These are phyloP conservation scores for Folsomia candida DNA, from an alignment of 2,888 invertebrate species.

Conservation along the genomic window DNA sequence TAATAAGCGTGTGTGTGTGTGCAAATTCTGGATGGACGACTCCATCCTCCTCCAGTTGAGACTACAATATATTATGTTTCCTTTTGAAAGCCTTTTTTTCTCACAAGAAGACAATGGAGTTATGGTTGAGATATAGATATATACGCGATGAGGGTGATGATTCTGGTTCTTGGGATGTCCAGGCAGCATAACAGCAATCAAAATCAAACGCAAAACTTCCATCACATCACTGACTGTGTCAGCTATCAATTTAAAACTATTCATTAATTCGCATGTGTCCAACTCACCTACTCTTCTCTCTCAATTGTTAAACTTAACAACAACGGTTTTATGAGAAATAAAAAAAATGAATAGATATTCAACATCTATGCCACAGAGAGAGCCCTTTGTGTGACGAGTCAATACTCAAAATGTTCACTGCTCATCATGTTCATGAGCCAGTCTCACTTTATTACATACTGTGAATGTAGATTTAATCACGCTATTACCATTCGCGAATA, in stretches of 20 bases:
- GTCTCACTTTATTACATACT: not conserved
- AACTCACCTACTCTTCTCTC: not conserved
- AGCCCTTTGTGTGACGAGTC: too few species aligned
- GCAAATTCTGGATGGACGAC: not conserved
- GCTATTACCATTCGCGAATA: not conserved
- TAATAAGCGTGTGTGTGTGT: too few species aligned
- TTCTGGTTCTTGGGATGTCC: not conserved
- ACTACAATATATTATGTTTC: not conserved
- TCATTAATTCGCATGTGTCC: not conserved
- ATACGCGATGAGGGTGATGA: not conserved
- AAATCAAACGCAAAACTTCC: too few species aligned
- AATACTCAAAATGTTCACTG: too few species aligned
- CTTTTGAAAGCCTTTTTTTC: not conserved
- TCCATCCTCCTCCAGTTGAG: not conserved
- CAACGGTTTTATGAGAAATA: too few species aligned
- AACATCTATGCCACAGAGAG: too few species aligned
- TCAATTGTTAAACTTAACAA: too few species aligned
- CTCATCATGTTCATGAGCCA: not conserved
- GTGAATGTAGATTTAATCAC: not conserved
- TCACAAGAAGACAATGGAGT: not conserved
- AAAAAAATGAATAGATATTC: not conserved
- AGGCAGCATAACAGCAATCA: not conserved
- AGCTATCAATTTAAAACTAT: not conserved
- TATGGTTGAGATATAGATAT: not conserved
- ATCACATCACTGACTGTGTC: too few species aligned